Base-by-base conservation (phyloP, 23 tunicate species). In the Styela clava region DNA sequence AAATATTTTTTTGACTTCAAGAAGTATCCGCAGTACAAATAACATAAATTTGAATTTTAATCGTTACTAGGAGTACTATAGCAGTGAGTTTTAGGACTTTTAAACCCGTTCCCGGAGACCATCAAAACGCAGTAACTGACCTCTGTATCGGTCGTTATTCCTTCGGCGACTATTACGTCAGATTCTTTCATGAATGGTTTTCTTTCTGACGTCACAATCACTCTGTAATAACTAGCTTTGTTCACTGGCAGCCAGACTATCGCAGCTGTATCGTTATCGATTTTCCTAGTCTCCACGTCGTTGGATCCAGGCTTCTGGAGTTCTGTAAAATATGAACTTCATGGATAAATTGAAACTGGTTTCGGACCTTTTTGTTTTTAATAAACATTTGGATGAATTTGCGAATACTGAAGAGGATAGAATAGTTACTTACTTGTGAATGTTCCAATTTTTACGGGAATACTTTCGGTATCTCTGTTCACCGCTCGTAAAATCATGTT, bases 401-500 rank as follows among this genome's bases (percentile, higher is more conserved):
- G n/a, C n/a, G n/a, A n/a, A n/a, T n/a, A n/a, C n/a, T n/a, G n/a
- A n/a, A n/a, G n/a, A n/a, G n/a, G n/a, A n/a, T n/a, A n/a, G n/a
- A n/a, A n/a, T n/a, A n/a, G n/a, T n/a, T 44, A 21, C 81, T 62
- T 31, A 93, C 98, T 87, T 80, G 98, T 93, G 56, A 93, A 93
- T 22, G 69, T 82, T 56, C 81, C 78, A n/a, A 61, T 76, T 20
- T 61, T 52, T 2, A 93, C 89, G 2, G 94, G 84, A 35, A 87
- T 26, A 35, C 98, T 93, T 86, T 87, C 89, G 2, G 93, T 93
- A 74, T 79, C 20, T 25, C 52, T 33, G 83, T 93, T 93, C 25
- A 87, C 36, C 9, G 98, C 98, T 37, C 31, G 51, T 35, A 93
- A 22, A 7, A 37, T 56, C 12, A 88, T 52, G 74, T 33, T 69